Evolutionary conservation across 2,888 invertebrate species (phyloP), one percentile per base, ranked within the genome.

Genomic region (Polietes domitor): DNA sequence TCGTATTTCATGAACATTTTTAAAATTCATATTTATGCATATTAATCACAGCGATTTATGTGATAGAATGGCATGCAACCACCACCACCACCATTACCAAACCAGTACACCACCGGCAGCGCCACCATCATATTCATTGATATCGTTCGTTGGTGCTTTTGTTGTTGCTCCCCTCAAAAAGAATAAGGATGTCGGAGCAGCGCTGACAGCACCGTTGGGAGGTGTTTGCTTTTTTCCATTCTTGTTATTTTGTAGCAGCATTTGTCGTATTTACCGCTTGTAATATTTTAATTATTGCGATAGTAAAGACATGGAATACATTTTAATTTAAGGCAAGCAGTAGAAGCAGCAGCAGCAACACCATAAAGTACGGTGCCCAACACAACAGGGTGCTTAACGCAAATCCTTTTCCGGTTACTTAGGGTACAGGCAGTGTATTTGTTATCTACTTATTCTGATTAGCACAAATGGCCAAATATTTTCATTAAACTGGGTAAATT

Each of bases 31-130:
- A 86, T 86, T 87, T 86, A 86, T 87, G 87, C 85, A 88, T 88
- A 89, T 88, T 89, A 89, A 88, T 90, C 87, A 87, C 85, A 83
- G 74, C 80, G 79, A 86, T 85, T 85, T 86, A 83, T 87, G 82
- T 75, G 82, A 75, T 85, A 85, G 71, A 85, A 85, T 83, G 83
- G 80, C 50, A 26, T 74, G 63, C 55, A 32, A 78, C 71, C 26
- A 74, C 4, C 28, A 63, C 55, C 28, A 43, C 15, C 9, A 47
- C n/a, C 26, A 70, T 19, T 24, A 32, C 17, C 50, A 50, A 50
- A 6, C 15, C 50, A n/a, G 50, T 7, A 1, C 24, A 58, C n/a
- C 61, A 32, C 15, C 2, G 32, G 3, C 61, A 6, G 15, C 15
- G 12, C 58, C 58, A 26, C 47, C 47, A 47, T 12, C 47, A 47